Percentiles rank a stretch among this genome's conserved stretches.
Evolutionary conservation across 2,888 invertebrate species (phyloP).

Genomic region (Lissonota sp.): DNA sequence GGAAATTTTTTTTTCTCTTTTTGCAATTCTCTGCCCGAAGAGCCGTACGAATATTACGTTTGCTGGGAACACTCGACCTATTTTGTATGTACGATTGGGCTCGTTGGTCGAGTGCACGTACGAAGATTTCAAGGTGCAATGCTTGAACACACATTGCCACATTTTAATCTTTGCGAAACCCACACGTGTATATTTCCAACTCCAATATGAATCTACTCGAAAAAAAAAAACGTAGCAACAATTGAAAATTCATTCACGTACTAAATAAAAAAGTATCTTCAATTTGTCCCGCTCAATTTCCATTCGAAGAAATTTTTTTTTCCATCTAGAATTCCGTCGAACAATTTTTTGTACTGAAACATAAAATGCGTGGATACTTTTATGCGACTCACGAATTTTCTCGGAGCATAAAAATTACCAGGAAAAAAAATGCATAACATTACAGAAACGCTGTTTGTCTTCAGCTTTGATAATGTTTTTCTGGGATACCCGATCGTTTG

Average conservation of each 20-base stretch:
- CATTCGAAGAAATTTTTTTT: background rate
- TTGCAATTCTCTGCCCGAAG: background rate
- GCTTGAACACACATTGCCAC: conserved; percentile 9
- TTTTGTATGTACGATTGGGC: conserved; percentile 12
- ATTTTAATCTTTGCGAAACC: background rate
- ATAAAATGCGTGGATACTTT: too few relatives aligned
- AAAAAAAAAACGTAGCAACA: background rate
- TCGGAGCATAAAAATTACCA: too few relatives aligned
- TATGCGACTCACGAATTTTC: too few relatives aligned
- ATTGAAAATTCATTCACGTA: background rate
- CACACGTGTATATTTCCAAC: background rate
- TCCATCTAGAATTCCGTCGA: background rate
- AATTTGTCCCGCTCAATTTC: background rate
- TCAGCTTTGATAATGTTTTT: too few relatives aligned
- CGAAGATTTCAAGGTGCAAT: conserved; percentile 37
- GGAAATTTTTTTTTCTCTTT: background rate
- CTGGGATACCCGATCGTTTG: too few relatives aligned
- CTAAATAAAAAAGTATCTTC: background rate
- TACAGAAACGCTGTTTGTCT: too few relatives aligned
- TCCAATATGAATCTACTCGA: background rate
- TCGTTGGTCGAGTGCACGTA: conserved; percentile 11
- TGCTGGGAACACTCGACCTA: conserved; percentile 17
- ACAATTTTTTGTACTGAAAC: too few relatives aligned
- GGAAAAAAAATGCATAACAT: too few relatives aligned
- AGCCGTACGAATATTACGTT: background rate